A percentile compares a stretch with the other conserved stretches of the same genome.
These are phyloP conservation scores for Philaethria dido DNA, from an alignment of 2,888 invertebrate genomes.

Conservation along the genomic window DNA sequence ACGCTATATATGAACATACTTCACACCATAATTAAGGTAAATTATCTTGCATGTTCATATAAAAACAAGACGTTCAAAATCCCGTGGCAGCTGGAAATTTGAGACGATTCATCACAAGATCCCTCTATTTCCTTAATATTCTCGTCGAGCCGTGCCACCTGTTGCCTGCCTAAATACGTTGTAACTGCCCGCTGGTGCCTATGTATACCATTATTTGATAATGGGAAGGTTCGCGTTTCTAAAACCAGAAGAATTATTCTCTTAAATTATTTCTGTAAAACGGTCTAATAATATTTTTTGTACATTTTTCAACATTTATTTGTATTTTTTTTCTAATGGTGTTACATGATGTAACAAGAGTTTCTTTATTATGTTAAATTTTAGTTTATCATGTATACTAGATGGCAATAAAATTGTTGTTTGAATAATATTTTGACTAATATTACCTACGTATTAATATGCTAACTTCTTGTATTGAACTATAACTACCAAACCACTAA, in stretches of 20 bases:
- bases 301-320: not conserved
- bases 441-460: not conserved
- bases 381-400: too few species aligned
- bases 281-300: not conserved
- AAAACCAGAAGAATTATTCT: not conserved
- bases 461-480: not conserved
- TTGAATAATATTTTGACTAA: too few species aligned
- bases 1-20: not conserved
- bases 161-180: slow-evolving; percentile 41
- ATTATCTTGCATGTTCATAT: not conserved
- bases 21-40: not conserved
- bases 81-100: slow-evolving; percentile 30
- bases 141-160: slow-evolving; percentile 41
- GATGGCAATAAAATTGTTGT: too few species aligned
- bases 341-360: too few species aligned
- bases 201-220: slow-evolving; percentile 40
- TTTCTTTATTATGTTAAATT: too few species aligned
- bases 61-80: slow-evolving; percentile 25
- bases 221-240: slow-evolving; percentile 29
- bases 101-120: slow-evolving; percentile 39
- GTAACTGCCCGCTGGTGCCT: slow-evolving; percentile 39
- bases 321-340: not conserved
- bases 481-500: not conserved
- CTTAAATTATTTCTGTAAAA: not conserved
- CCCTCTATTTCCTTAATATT: slow-evolving; percentile 42